Percentiles rank a stretch among this genome's conserved stretches.
Conservation (phyloP, 2,797 vertebrate species). For the Anomalospiza imberbis region DNA sequence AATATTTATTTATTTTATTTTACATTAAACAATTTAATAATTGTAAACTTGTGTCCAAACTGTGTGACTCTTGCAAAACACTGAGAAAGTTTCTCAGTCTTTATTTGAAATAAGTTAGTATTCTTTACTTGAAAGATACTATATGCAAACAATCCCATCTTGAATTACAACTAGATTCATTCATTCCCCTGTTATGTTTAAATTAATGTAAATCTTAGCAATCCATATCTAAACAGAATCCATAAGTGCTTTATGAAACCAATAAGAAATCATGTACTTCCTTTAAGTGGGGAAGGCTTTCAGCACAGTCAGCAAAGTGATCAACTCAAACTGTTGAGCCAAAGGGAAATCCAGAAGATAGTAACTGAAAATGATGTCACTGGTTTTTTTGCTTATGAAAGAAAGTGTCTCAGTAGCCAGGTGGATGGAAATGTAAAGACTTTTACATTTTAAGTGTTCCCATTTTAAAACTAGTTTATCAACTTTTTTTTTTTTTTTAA, state of each 20-base stretch:
- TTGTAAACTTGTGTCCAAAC: background rate
- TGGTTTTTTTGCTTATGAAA: background rate
- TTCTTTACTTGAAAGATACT: background rate
- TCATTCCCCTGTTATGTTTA: background rate
- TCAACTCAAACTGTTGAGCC: background rate
- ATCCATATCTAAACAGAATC: background rate
- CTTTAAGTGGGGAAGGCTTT: background rate
- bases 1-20: background rate
- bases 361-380: background rate
- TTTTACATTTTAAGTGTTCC: background rate
- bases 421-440: background rate
- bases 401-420: background rate
- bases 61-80: background rate
- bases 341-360: background rate
- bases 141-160: background rate
- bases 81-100: background rate
- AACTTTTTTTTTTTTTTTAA: background rate
- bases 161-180: background rate
- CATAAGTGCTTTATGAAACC: background rate
- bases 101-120: background rate
- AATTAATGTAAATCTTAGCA: background rate
- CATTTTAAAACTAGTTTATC: constrained; percentile 14
- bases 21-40: background rate
- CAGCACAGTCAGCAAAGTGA: background rate
- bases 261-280: background rate